Conservation (phyloP, 2,888 invertebrate genomes). For the Dasysyrphus albostriatus region DNA sequence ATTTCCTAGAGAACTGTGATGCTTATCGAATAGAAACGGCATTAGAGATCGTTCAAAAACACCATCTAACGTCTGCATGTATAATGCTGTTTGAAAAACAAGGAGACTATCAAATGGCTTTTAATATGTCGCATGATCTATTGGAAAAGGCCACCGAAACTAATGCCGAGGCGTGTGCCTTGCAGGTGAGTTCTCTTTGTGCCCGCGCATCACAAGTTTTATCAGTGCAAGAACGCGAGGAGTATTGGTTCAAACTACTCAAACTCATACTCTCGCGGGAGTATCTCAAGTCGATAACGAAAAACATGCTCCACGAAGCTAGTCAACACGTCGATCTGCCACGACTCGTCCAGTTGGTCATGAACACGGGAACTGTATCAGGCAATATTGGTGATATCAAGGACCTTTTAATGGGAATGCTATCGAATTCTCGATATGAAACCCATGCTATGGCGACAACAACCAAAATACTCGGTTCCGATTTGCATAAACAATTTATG, state of each 20-base stretch:
- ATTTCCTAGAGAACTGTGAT: conserved; percentile 85
- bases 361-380: conserved; percentile 84
- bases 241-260: conserved; percentile 85
- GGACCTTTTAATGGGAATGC: conserved; percentile 87
- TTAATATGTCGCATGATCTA: conserved; percentile 86
- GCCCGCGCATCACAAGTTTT: conserved; percentile 84
- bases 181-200: conserved; percentile 82
- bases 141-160: conserved; percentile 78
- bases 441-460: conserved; percentile 89
- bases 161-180: conserved; percentile 77
- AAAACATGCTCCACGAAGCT: conserved; percentile 85
- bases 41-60: conserved; percentile 86
- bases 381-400: conserved; percentile 87
- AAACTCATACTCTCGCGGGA: conserved; percentile 83
- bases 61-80: conserved; percentile 87
- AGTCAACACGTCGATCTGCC: conserved; percentile 86
- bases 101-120: conserved; percentile 89
- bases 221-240: conserved; percentile 83
- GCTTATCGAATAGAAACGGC: conserved; percentile 88
- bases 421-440: conserved; percentile 91
- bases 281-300: conserved; percentile 83
- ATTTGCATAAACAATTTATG: conserved; percentile 86
- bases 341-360: conserved; percentile 86
- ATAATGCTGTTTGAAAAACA: conserved; percentile 90
- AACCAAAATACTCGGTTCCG: conserved; percentile 87